Conservation (phyloP, 2,113 vertebrate genomes). For the Dasyprocta punctata region DNA sequence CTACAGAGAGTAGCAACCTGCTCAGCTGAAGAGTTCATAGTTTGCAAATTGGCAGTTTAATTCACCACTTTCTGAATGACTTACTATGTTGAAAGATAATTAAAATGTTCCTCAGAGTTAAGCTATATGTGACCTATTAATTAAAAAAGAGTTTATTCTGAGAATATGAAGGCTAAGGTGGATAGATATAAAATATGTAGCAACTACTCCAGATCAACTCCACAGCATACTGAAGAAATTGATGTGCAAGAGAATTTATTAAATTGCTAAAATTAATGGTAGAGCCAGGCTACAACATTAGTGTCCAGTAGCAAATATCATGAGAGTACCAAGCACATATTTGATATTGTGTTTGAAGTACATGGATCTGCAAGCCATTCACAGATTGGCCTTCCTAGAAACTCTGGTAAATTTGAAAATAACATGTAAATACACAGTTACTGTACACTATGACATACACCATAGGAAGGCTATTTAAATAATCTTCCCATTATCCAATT, state of each 20-base stretch:
- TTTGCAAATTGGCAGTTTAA: background rate
- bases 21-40: background rate
- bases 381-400: background rate
- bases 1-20: background rate
- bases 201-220: background rate
- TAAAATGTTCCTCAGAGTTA: background rate
- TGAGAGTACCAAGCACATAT: fast-evolving
- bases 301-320: background rate
- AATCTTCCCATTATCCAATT: background rate
- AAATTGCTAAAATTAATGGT: background rate
- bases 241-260: background rate
- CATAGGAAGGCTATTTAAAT: background rate
- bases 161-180: background rate
- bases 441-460: background rate
- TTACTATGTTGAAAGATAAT: background rate
- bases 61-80: background rate
- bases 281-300: background rate
- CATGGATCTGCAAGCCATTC: background rate
- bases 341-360: background rate
- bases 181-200: background rate
- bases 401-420: background rate
- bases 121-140: background rate
- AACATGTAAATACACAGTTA: background rate
- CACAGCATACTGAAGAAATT: background rate
- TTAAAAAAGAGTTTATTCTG: background rate